A percentile compares a stretch with the other conserved stretches of the same genome.
Conservation (phyloP, 1,140 invertebrate genomes). For the Drosophila navojoa region DNA sequence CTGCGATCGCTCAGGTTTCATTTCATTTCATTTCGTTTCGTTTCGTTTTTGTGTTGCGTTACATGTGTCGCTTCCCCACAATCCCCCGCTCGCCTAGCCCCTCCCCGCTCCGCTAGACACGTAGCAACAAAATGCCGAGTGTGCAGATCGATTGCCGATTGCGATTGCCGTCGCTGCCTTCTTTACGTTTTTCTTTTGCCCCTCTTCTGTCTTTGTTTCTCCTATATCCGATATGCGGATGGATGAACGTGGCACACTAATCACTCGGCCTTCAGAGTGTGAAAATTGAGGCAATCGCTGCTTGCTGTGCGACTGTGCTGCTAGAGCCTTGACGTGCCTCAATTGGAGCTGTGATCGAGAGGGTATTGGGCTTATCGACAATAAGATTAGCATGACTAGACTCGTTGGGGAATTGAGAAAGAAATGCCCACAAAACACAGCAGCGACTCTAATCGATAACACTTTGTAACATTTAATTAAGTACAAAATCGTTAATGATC, state of each 20-base stretch:
- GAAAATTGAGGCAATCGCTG: slow-evolving; percentile 68
- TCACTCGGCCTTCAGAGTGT: slow-evolving; percentile 66
- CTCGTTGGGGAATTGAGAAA: neutral
- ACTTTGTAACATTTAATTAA: too few species aligned
- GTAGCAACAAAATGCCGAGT: slow-evolving; percentile 9
- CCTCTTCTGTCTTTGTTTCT: neutral
- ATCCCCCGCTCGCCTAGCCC: neutral
- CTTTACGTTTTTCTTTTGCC: slow-evolving; percentile 11
- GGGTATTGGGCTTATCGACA: slow-evolving; percentile 21
- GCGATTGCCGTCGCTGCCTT: neutral
- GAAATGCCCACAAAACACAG: neutral
- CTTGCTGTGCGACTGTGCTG: slow-evolving; percentile 14
- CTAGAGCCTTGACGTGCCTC: slow-evolving; percentile 41
- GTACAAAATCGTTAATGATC: too few species aligned
- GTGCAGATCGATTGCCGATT: slow-evolving; percentile 48
- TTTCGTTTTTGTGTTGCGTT: neutral
- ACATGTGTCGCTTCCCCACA: neutral
- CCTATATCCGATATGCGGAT: neutral
- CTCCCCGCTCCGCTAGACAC: neutral
- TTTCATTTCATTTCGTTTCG: slow-evolving; percentile 36
- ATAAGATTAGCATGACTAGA: neutral
- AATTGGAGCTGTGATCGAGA: slow-evolving; percentile 38
- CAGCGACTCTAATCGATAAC: too few species aligned
- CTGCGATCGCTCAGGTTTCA: slow-evolving; percentile 67
- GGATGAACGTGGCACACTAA: slow-evolving; percentile 18